Evolutionary conservation across 1,140 invertebrate species (phyloP), one percentile per base, ranked within the genome.

Genomic region (Cardiocondyla obscurior): DNA sequence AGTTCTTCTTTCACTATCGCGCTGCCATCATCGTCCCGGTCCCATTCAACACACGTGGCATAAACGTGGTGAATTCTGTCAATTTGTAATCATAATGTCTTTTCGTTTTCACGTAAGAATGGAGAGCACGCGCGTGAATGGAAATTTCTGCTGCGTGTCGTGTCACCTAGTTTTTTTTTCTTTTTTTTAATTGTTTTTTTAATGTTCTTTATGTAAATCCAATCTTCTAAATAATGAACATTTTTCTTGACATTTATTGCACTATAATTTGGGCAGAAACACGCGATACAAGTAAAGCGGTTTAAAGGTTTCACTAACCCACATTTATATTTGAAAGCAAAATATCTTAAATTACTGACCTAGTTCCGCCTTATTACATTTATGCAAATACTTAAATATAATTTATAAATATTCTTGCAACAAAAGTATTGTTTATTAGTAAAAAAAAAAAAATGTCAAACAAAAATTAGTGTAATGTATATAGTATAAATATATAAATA

Each of bases 301-400:
- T 92, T 88, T 82, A 90, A 76, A 90, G 89, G 91, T 94, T 94
- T 94, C 93, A 94, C 93, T 94, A 94, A 94, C 93, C 93, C 92
- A 94, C 91, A 94, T 94, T 92, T 81, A 81, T 81, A 88, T 90
- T 92, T 93, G 93, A 93, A 93, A 93, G 93, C 90, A 94, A 94
- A 94, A 93, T 93, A 90, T 92, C 90, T 91, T 89, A 86, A 88
- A 91, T 88, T 86, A 85, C 79, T 92, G 93, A 92, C 93, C 93
- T 90, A 83, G 83, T 93, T 94, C 90, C 85, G 51, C 58, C 85
- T 85, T 81, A 77, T 82, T 49, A 42, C 39, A 53, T 65, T 88
- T 87, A 74, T 79, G 49, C 85, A 42, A 72, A 69, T 28, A 65
- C 79, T 82, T 76, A 30, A 55, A 58, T 36, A 82, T 65, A 36